A percentile compares a stretch with the other conserved stretches of the same genome.
Evolutionary conservation across 2,888 invertebrate species (phyloP).

Genomic region (Pseudoips prasinana): DNA sequence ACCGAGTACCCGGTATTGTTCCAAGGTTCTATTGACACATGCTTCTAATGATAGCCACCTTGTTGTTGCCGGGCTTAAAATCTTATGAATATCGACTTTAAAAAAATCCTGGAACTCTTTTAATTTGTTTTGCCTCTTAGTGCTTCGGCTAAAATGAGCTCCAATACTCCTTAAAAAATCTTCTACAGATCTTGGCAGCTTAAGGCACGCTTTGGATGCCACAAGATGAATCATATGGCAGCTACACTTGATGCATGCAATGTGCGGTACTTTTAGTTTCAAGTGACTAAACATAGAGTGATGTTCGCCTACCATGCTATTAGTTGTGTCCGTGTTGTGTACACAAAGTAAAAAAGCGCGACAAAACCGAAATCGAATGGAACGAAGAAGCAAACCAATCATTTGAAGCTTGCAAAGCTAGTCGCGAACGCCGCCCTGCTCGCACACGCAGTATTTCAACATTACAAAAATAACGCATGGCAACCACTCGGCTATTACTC

Average conservation of each 20-base stretch:
- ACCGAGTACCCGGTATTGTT: neutral
- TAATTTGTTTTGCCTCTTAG: neutral
- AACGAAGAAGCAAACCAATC: conserved; percentile 1
- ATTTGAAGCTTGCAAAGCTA: conserved; percentile 5
- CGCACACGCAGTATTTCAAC: conserved; percentile 3
- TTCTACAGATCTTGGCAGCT: no score
- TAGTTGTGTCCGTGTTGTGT: no score
- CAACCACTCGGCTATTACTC: conserved; percentile 3
- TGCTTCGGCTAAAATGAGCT: neutral
- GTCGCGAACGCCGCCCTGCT: conserved; percentile 3
- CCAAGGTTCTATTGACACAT: no score
- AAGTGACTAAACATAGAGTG: no score
- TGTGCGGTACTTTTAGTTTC: no score
- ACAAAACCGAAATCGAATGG: conserved; percentile 5
- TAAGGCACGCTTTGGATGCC: no score
- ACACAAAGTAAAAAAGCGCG: conserved; percentile 1
- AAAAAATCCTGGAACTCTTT: neutral
- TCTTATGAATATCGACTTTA: neutral
- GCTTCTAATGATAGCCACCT: no score
- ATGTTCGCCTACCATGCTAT: no score
- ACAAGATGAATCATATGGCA: no score
- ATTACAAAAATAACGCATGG: neutral
- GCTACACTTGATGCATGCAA: no score
- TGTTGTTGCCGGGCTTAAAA: no score
- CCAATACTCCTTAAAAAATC: no score